Evolutionary conservation across 1,140 invertebrate genomes (phyloP).

Genomic region (Lucilia cuprina): DNA sequence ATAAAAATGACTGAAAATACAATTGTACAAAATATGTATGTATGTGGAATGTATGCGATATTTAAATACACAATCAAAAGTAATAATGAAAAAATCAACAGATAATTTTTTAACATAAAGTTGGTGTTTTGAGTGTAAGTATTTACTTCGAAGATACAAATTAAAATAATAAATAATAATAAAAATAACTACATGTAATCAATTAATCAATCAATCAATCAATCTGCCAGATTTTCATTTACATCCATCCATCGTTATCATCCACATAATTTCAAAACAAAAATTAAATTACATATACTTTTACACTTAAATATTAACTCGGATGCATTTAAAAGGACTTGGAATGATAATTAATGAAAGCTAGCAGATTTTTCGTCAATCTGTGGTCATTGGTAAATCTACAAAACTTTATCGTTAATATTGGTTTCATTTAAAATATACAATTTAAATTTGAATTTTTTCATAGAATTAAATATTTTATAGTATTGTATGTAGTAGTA

Average conservation of each 20-base stretch:
- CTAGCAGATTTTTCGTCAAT: neutral
- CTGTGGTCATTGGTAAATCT: neutral
- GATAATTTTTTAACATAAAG: slow-evolving; percentile 26
- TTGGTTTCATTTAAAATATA: no score
- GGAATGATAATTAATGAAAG: neutral
- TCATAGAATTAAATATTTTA: neutral
- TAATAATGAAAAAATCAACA: neutral
- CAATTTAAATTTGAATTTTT: no score
- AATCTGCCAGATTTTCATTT: neutral
- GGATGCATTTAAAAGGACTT: neutral
- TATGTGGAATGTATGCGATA: no score
- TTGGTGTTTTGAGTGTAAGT: slow-evolving; percentile 18
- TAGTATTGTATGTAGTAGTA: neutral
- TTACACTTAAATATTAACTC: neutral
- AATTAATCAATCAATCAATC: neutral
- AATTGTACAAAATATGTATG: no score
- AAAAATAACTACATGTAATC: neutral
- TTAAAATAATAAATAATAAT: neutral
- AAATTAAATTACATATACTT: neutral
- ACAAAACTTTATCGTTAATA: neutral
- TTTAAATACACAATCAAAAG: neutral
- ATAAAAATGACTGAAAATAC: no score
- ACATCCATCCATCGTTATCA: neutral
- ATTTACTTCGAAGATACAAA: neutral
- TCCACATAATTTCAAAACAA: neutral